Evolutionary conservation across 2,797 vertebrate species (phyloP).

Genomic region (Acanthornis magna): DNA sequence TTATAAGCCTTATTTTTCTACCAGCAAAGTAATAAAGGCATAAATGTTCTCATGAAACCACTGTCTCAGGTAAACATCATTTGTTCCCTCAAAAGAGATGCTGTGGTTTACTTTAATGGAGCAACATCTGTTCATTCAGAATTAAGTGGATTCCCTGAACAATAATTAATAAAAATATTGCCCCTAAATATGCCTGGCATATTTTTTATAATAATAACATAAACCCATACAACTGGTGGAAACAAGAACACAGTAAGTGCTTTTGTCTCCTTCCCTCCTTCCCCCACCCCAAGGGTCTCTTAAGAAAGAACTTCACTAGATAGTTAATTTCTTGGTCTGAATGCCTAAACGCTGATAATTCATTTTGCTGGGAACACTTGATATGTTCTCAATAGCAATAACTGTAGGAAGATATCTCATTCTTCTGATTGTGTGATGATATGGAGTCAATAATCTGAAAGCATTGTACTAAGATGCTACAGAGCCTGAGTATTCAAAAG

Average conservation of each 20-base stretch:
- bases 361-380: background rate
- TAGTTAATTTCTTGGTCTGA: background rate
- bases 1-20: background rate
- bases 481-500: background rate
- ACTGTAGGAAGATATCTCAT: background rate
- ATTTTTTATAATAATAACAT: conserved; percentile 36
- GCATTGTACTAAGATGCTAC: background rate
- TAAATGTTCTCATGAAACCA: background rate
- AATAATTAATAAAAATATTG: conserved; percentile 69
- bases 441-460: background rate
- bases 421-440: background rate
- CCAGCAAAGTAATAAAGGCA: background rate
- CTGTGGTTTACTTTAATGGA: conserved; percentile 58
- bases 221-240: background rate
- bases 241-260: background rate
- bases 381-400: background rate
- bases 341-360: background rate
- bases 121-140: conserved; percentile 67
- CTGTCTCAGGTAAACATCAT: conserved; percentile 46
- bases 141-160: conserved; percentile 59
- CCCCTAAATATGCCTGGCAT: conserved; percentile 47
- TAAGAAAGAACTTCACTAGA: background rate
- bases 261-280: background rate
- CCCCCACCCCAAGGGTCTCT: background rate
- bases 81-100: conserved; percentile 50